A percentile compares a stretch with the other conserved stretches of the same genome.
Conservation (phyloP, 2,797 vertebrate genomes). For the Sarcophilus harrisii region DNA sequence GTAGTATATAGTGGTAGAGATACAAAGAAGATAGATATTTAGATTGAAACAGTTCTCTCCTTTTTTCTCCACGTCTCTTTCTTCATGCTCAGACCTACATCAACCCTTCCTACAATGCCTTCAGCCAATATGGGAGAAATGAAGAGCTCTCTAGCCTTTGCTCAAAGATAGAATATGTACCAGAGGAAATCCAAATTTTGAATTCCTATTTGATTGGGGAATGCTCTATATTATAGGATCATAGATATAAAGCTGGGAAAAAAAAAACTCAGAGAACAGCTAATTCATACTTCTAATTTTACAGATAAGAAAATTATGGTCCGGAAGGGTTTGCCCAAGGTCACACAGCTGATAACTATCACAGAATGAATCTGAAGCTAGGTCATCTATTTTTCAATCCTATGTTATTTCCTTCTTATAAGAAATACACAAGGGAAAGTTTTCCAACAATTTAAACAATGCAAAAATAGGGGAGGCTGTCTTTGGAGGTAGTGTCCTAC, state of each 20-base stretch:
- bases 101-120: not conserved
- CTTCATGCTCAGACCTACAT: not conserved
- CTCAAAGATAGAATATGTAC: not conserved
- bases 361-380: not conserved
- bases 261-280: not conserved
- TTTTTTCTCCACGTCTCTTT: not conserved
- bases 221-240: not conserved
- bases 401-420: not conserved
- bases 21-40: not conserved
- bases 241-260: not conserved
- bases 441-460: not conserved
- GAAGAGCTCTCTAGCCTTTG: not conserved
- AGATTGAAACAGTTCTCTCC: not conserved
- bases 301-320: not conserved
- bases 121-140: not conserved
- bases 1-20: not conserved
- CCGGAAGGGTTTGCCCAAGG: not conserved
- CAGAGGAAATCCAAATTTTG: not conserved
- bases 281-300: not conserved
- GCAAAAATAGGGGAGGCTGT: not conserved
- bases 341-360: not conserved
- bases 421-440: not conserved
- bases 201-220: not conserved
- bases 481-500: not conserved
- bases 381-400: not conserved